Conservation (phyloP, 2,113 vertebrate genomes). For the Ramphastos sulfuratus region DNA sequence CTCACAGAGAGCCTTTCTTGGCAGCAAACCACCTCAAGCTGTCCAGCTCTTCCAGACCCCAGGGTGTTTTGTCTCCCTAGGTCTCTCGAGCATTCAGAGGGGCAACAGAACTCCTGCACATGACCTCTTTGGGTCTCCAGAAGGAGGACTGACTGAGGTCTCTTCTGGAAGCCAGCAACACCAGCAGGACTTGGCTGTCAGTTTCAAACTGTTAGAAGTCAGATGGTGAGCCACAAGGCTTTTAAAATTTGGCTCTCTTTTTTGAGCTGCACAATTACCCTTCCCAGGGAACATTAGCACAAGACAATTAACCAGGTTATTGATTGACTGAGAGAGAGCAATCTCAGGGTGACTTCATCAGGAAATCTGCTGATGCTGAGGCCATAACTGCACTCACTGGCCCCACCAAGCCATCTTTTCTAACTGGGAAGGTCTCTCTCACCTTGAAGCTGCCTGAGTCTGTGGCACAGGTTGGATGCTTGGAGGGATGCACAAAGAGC, state of each 20-base stretch:
- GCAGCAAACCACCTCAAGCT: background rate
- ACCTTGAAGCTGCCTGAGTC: background rate
- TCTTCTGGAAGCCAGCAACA: background rate
- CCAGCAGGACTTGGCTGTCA: background rate
- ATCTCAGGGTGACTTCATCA: conserved; percentile 45
- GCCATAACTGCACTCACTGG: conserved; percentile 11
- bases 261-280: conserved; percentile 28
- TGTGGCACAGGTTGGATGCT: background rate
- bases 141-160: background rate
- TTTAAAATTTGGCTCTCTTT: conserved; percentile 52
- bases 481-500: background rate
- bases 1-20: background rate
- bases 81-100: background rate
- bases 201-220: background rate
- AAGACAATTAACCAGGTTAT: conserved; percentile 57
- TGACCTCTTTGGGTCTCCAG: background rate
- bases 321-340: conserved; percentile 51
- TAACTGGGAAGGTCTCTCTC: background rate
- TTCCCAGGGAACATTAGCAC: conserved; percentile 52
- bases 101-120: background rate
- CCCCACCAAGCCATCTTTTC: background rate
- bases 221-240: conserved; percentile 17
- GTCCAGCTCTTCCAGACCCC: background rate
- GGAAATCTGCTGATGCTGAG: conserved; percentile 42
- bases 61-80: background rate